phyloP scores from a whole-genome alignment of 2,113 vertebrate genomes.

The Phalacrocorax brasilianus region DNA sequence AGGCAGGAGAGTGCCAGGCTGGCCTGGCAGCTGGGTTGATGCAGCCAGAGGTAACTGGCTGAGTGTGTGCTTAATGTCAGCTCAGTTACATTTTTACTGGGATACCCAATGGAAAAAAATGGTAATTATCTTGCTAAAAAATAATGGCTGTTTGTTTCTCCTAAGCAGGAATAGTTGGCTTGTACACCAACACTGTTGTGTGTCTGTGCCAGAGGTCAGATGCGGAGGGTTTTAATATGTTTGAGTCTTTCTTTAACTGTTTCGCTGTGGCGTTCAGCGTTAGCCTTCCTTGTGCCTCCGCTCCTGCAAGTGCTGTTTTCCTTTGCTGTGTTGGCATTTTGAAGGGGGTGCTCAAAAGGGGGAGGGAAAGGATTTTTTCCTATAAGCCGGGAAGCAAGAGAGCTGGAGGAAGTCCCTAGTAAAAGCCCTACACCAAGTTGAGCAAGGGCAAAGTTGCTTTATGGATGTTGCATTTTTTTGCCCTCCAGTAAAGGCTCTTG shows the following conservation, averaged over 20 bases:
- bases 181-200: neutral
- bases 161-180: constrained; percentile 9
- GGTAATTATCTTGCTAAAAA: constrained; percentile 16
- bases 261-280: neutral
- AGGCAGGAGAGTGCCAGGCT: neutral
- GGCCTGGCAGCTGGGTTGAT: neutral
- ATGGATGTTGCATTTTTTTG: neutral
- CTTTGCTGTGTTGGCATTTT: neutral
- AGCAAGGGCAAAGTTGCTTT: neutral
- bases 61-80: neutral
- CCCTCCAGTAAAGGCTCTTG: neutral
- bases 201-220: constrained; percentile 36
- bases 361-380: neutral
- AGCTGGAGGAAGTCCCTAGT: neutral
- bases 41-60: neutral
- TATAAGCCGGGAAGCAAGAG: neutral
- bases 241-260: constrained; percentile 6
- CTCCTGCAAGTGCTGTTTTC: neutral
- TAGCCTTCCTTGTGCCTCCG: neutral
- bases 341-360: neutral
- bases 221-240: neutral
- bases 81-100: constrained; percentile 31
- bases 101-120: constrained; percentile 38
- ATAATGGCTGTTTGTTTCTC: constrained; percentile 56
- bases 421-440: neutral